Conservation (phyloP, 2,888 invertebrate genomes). For the Acleris literana region DNA sequence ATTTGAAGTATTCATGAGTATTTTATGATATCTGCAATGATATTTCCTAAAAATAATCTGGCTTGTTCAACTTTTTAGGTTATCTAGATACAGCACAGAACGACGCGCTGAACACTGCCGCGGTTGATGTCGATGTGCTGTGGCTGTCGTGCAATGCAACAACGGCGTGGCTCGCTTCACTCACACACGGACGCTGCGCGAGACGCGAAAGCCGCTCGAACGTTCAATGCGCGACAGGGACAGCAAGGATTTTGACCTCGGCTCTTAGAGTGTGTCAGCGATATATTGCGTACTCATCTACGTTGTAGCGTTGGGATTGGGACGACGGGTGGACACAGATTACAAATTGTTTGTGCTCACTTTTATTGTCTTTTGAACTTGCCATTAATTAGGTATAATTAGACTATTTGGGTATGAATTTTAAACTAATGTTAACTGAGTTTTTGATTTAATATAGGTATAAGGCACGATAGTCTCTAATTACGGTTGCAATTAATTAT, state of each 20-base stretch:
- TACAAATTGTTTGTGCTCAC: conserved; percentile 32
- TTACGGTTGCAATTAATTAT: too few species aligned
- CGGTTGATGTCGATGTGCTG: conserved; percentile 82
- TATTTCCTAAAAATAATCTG: conserved; percentile 66
- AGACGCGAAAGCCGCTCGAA: conserved; percentile 51
- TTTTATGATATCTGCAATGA: conserved; percentile 63
- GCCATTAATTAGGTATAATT: not conserved
- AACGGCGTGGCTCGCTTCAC: conserved; percentile 39
- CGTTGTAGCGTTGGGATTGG: conserved; percentile 31
- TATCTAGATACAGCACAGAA: conserved; percentile 78
- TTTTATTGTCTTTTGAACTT: conserved; percentile 26
- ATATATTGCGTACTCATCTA: conserved; percentile 46
- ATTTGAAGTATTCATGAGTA: conserved; percentile 80
- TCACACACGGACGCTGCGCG: conserved; percentile 44
- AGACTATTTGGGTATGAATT: too few species aligned
- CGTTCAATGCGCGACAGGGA: conserved; percentile 58
- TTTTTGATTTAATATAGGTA: too few species aligned
- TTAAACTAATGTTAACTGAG: too few species aligned
- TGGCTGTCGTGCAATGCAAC: conserved; percentile 62
- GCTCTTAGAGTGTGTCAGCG: conserved; percentile 48
- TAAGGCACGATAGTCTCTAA: too few species aligned
- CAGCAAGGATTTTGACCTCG: conserved; percentile 51
- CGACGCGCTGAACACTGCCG: conserved; percentile 81
- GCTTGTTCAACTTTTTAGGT: conserved; percentile 75
- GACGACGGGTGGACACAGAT: conserved; percentile 27